Conservation (phyloP, 30 jellyfish, hydroid and myxozoan species). For the Cassiopea andromeda region DNA sequence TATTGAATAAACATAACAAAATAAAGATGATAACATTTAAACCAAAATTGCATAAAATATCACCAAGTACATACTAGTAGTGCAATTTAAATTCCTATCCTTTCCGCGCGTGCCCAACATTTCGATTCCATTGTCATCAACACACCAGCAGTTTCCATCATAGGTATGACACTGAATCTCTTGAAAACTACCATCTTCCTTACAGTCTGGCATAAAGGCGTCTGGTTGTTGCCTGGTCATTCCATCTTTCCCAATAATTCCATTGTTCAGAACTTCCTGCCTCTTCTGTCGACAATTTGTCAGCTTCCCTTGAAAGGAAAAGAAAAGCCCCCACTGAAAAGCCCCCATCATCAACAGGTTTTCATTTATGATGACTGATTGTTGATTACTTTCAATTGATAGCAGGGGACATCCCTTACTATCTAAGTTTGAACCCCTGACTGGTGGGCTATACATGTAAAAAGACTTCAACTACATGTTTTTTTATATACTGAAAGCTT, state of each 20-base stretch:
- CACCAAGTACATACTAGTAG: constrained; percentile 42
- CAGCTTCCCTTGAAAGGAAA: constrained; percentile 13
- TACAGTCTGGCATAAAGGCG: constrained; percentile 53
- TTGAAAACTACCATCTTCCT: constrained; percentile 59
- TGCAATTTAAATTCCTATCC: constrained; percentile 53
- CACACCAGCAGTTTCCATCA: constrained; percentile 80
- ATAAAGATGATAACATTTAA: not conserved
- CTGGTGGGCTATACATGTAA: too few species aligned
- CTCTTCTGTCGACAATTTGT: constrained; percentile 42
- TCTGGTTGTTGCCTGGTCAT: constrained; percentile 37
- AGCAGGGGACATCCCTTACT: too few species aligned
- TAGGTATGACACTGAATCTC: constrained; percentile 74
- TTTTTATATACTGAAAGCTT: too few species aligned
- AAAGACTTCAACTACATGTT: too few species aligned
- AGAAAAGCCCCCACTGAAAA: not conserved
- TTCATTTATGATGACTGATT: too few species aligned
- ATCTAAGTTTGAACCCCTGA: too few species aligned
- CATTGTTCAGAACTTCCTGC: constrained; percentile 30
- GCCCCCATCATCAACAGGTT: too few species aligned
- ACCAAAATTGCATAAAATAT: not conserved
- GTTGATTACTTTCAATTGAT: too few species aligned
- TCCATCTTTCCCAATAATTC: constrained; percentile 20
- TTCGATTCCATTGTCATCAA: constrained; percentile 60
- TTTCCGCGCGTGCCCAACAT: constrained; percentile 18
- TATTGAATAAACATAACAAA: too few species aligned